Base-by-base conservation (phyloP, 1,140 invertebrate genomes). In the Nasonia vitripennis region DNA sequence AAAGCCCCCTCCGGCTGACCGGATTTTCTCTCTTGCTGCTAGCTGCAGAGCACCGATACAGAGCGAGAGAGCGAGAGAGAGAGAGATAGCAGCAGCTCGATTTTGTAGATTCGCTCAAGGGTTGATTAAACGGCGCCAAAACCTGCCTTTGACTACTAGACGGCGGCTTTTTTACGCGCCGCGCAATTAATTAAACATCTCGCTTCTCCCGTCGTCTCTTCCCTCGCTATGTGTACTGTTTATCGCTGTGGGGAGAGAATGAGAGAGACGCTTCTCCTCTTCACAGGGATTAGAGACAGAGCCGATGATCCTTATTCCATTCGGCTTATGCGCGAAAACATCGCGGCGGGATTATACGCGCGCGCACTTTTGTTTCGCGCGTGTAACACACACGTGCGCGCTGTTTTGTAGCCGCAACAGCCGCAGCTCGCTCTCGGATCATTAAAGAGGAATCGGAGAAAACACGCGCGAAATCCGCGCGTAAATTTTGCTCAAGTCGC, bases 381-480 rank as follows among this genome's bases (percentile, higher is more conserved):
- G 20, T 17, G 51, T 55, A 55, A 20, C 14, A 17, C 12, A 55
- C 51, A 55, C 12, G 12, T 17, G 12, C 12, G 4, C 27, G 27
- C 27, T 27, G 27, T 9, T 55, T 12, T 55, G 14, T 55, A 55
- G 17, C 6, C 55, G 55, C 55, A n/a, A n/a, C 6, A 62, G 7
- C 20, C n/a, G 48, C 55, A 62, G 17, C 55, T 45, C 41, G 41
- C 41, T 37, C 34, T 37, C 34, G 20, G 55, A 62, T 62, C 55
- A 62, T 62, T 62, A 62, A 62, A 62, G 55, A 62, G 55, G 20
- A n/a, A 62, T 62, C 55, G 55, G 55, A 62, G 55, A 62, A 62
- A 62, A 62, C 55, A 62, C 17, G 55, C 55, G 55, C 55, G 55
- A 62, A 62, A 62, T 62, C 55, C 55, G 20, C 55, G 55, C 55